Conservation (phyloP, 2,888 invertebrate genomes). For the Dynastes hyllus region DNA sequence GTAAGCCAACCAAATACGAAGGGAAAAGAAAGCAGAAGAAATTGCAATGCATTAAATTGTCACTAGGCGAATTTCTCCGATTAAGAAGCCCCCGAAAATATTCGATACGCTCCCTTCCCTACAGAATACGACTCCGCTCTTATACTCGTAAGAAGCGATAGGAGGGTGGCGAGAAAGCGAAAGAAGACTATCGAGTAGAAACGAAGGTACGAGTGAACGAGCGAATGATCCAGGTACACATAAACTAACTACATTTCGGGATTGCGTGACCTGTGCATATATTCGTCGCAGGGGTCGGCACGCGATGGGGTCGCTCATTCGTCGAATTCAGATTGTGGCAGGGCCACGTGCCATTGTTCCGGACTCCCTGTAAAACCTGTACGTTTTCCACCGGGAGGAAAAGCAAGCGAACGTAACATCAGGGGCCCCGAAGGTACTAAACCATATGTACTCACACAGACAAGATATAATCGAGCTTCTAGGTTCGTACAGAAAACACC, state of each 20-base stretch:
- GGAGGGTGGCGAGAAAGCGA: constrained; percentile 4
- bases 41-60: constrained; percentile 34
- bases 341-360: constrained; percentile 66
- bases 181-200: constrained; percentile 14
- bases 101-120: constrained; percentile 5
- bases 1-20: constrained; percentile 10
- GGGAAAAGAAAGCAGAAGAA: constrained; percentile 19
- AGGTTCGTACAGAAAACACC: neutral
- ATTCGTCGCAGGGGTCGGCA: constrained; percentile 65
- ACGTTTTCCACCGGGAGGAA: constrained; percentile 37
- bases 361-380: constrained; percentile 52
- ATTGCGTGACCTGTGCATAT: constrained; percentile 67
- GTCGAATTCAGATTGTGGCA: constrained; percentile 68
- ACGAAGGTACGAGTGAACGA: constrained; percentile 21
- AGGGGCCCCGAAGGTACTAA: constrained; percentile 21
- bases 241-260: constrained; percentile 67
- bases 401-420: constrained; percentile 14
- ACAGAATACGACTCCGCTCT: constrained; percentile 4
- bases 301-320: constrained; percentile 66
- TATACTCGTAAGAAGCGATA: constrained; percentile 1
- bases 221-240: constrained; percentile 53
- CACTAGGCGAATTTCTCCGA: constrained; percentile 16
- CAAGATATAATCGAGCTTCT: constrained; percentile 18
- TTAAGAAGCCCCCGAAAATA: constrained; percentile 16
- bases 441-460: neutral